A percentile compares a stretch with the other conserved stretches of the same genome.
Conservation (phyloP, 2,797 vertebrate species). For the Hemitrygon akajei region DNA sequence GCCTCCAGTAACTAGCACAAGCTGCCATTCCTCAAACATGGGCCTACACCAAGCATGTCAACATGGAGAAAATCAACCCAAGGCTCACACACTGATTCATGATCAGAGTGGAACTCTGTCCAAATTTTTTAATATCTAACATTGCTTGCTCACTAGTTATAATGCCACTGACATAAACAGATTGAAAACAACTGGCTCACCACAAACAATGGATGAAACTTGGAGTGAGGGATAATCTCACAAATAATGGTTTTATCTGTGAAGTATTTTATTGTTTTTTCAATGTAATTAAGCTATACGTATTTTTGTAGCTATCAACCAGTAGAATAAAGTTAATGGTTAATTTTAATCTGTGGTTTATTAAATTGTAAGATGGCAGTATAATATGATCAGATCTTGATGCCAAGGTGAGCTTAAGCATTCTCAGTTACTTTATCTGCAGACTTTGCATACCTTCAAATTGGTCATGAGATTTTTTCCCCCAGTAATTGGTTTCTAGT, state of each 20-base stretch:
- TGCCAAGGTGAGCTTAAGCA: background rate
- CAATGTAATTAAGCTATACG: background rate
- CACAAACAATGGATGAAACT: background rate
- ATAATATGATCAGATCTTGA: background rate
- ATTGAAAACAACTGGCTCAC: background rate
- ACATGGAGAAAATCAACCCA: background rate
- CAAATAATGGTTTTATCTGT: background rate
- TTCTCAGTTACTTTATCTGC: slow-evolving; percentile 8
- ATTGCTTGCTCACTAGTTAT: background rate
- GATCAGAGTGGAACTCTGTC: no score
- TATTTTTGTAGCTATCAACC: background rate
- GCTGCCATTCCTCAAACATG: background rate
- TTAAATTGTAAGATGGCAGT: background rate
- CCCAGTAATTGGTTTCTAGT: background rate
- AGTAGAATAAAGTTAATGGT: background rate
- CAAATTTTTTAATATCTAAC: background rate
- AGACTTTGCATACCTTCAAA: background rate
- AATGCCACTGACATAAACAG: background rate
- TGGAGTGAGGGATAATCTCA: background rate
- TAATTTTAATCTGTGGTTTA: background rate
- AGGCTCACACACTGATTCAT: background rate
- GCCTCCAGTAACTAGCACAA: background rate
- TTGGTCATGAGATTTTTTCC: background rate
- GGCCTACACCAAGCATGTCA: background rate
- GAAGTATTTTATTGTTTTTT: background rate